phyloP scores from a whole-genome alignment of 2,113 vertebrate genomes.

The Engraulis encrasicolus region DNA sequence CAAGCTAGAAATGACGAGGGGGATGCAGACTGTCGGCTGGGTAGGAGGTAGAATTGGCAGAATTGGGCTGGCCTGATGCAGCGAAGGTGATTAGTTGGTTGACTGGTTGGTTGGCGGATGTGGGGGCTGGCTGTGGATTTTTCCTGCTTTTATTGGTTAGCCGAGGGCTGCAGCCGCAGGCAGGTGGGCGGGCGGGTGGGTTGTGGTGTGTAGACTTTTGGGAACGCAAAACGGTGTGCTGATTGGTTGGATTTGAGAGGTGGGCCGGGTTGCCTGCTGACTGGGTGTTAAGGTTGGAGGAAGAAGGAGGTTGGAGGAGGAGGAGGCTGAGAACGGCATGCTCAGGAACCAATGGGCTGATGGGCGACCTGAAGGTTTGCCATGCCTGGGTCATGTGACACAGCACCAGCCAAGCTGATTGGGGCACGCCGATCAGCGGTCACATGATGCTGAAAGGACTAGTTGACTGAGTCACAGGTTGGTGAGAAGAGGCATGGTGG shows the following conservation, averaged over 20 bases:
- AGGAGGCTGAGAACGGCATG: slow-evolving; percentile 99
- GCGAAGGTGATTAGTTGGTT: too few relatives aligned
- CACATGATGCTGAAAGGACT: slow-evolving; percentile 99
- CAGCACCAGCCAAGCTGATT: slow-evolving; percentile 99
- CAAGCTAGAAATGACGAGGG: slow-evolving; percentile 99
- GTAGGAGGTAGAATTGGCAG: slow-evolving; percentile 99
- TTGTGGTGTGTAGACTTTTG: slow-evolving; percentile 99
- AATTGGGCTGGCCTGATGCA: slow-evolving; percentile 99
- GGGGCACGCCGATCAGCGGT: slow-evolving; percentile 99
- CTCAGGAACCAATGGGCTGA: slow-evolving; percentile 99
- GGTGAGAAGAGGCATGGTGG: slow-evolving; percentile 99
- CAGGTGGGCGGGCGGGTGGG: too few relatives aligned
- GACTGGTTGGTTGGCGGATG: slow-evolving; percentile 97
- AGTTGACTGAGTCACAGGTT: slow-evolving; percentile 99
- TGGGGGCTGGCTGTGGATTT: slow-evolving; percentile 92
- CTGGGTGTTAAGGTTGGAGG: slow-evolving; percentile 91
- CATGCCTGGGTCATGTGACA: slow-evolving; percentile 99
- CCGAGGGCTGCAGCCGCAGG: slow-evolving; percentile 99
- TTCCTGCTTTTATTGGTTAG: slow-evolving; percentile 99
- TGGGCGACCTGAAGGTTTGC: slow-evolving; percentile 99
- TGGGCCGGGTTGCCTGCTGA: slow-evolving; percentile 97
- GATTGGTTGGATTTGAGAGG: slow-evolving; percentile 99
- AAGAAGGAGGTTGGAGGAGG: slow-evolving; percentile 90
- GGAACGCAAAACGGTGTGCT: slow-evolving; percentile 91
- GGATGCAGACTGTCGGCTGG: slow-evolving; percentile 99